Evolutionary conservation across 2,888 invertebrate genomes (phyloP).

Genomic region (Mellilla xanthometata): DNA sequence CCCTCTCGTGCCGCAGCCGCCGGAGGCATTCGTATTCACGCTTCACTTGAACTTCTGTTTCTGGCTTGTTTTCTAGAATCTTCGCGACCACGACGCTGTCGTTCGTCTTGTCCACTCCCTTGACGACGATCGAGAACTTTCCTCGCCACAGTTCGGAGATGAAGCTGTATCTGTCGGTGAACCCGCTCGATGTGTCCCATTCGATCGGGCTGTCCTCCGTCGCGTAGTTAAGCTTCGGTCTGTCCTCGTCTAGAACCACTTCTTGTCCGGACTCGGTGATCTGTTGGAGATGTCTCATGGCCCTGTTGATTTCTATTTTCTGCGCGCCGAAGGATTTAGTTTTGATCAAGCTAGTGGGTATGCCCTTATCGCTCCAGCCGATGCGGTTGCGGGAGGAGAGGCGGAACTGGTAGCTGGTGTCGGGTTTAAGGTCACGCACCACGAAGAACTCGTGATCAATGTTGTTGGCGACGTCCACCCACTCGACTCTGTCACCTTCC

Average conservation of each 20-base stretch:
- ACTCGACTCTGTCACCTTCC: conserved; percentile 88
- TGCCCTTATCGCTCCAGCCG: conserved; percentile 96
- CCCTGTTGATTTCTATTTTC: conserved; percentile 90
- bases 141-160: conserved; percentile 94
- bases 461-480: conserved; percentile 93
- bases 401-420: conserved; percentile 94
- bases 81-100: conserved; percentile 93
- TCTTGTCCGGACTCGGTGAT: conserved; percentile 92
- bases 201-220: conserved; percentile 88
- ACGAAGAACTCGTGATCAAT: conserved; percentile 97
- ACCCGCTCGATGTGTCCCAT: conserved; percentile 86
- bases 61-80: conserved; percentile 86
- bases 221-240: conserved; percentile 87
- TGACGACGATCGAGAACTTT: conserved; percentile 92
- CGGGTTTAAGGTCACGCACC: conserved; percentile 89
- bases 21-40: conserved; percentile 93
- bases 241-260: conserved; percentile 84
- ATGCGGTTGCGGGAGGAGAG: conserved; percentile 94
- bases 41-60: conserved; percentile 85
- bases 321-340: conserved; percentile 86
- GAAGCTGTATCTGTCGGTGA: conserved; percentile 91
- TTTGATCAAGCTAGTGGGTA: conserved; percentile 88
- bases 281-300: conserved; percentile 92
- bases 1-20: conserved; percentile 93
- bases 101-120: conserved; percentile 87